Base-by-base conservation (phyloP, 2,888 invertebrate species). In the Baccha elongata region DNA sequence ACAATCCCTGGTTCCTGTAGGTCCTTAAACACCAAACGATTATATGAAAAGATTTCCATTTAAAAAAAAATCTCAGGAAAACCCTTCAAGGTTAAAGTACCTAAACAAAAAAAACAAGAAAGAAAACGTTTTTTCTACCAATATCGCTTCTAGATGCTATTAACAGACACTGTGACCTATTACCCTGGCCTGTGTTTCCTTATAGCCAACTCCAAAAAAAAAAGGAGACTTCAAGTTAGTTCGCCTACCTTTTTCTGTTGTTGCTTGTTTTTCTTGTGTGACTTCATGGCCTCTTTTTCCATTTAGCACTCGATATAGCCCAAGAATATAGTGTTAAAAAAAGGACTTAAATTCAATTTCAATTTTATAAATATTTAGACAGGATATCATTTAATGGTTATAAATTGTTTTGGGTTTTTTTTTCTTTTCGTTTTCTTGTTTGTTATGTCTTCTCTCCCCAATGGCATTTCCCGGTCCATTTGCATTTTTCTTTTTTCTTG, bases 311-410 rank as follows among this genome's bases (percentile, higher is more conserved):
- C 65, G 48, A 40, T 35, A 17, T 15, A 67, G n/a, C 8, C n/a
- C 26, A 50, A 15, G 35, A 44, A n/a, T n/a, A n/a, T n/a, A 64
- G 69, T 55, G 64, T 35, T 17, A 19, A 68, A 50, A 71, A 78
- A 79, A 60, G 73, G 79, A 79, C 79, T 73, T 55, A 79, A 79
- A 73, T 79, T 79, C 73, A 79, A 79, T 79, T 79, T 53, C 62
- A 73, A 60, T 50, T 62, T 67, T 67, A 79, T 79, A 79, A 79
- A 79, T 73, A 79, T 73, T 79, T 79, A 62, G 79, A 79, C 79
- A 79, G 79, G 79, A 79, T 55, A 79, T 79, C 67, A 79, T 68
- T 79, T 73, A 79, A 68, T 79, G 73, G 68, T 73, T 68, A 73
- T 73, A 79, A 79, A 79, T 73, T 73, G 79, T 68, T 75, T 79